Percentiles rank a stretch among this genome's conserved stretches.
Conservation (phyloP, 2,113 vertebrate genomes). For the Oryzias javanicus region DNA sequence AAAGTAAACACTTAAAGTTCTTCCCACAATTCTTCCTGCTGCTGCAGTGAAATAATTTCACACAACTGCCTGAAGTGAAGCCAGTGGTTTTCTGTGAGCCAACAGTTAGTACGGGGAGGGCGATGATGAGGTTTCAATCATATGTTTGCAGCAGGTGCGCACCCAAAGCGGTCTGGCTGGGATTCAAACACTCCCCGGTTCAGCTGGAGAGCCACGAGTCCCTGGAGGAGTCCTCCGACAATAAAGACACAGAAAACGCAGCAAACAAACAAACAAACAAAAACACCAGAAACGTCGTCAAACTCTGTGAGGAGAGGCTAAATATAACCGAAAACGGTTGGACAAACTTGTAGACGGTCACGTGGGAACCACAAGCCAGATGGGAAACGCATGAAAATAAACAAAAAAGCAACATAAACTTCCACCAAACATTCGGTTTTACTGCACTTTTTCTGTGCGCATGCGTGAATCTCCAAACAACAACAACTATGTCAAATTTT, state of each 20-base stretch:
- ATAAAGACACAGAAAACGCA: slow-evolving; percentile 14
- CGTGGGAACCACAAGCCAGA: neutral
- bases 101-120: slow-evolving; percentile 7
- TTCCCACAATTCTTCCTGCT: neutral
- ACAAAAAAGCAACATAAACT: slow-evolving; percentile 16
- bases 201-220: slow-evolving; percentile 30
- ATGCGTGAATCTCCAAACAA: slow-evolving; percentile 36
- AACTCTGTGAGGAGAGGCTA: neutral
- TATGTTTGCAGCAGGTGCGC: slow-evolving; percentile 14
- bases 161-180: slow-evolving; percentile 34
- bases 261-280: neutral
- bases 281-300: neutral
- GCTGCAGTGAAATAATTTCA: neutral
- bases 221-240: slow-evolving; percentile 12
- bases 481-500: slow-evolving; percentile 76
- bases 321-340: neutral
- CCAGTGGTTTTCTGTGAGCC: slow-evolving; percentile 3
- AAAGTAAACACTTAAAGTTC: too few species aligned
- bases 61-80: neutral
- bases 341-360: neutral
- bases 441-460: slow-evolving; percentile 17
- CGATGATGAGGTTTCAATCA: slow-evolving; percentile 1
- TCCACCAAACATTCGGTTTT: slow-evolving; percentile 16
- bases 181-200: slow-evolving; percentile 27
- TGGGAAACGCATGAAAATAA: slow-evolving; percentile 4